Percentiles rank a stretch among this genome's conserved stretches.
These are phyloP conservation scores for Ips typographus DNA, from an alignment of 1,140 invertebrate species.

Conservation along the genomic window DNA sequence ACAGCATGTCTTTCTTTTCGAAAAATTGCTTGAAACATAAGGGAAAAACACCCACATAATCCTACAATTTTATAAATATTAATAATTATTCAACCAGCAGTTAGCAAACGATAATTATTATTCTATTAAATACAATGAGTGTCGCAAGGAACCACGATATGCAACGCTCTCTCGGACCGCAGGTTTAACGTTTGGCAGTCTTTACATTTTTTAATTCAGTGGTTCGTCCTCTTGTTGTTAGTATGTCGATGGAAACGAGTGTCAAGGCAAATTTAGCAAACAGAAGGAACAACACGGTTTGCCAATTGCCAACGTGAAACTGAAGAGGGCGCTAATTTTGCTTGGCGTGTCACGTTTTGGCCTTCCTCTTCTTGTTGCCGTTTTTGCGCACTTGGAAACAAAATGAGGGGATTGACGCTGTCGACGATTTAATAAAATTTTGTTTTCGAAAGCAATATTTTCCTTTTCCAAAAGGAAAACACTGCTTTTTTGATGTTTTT, in stretches of 20 bases:
- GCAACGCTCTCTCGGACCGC: no score
- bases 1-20: no score
- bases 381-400: slow-evolving; percentile 29
- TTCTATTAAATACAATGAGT: no score
- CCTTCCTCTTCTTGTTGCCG: slow-evolving; percentile 6
- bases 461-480: not conserved
- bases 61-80: no score
- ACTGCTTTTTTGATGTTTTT: no score
- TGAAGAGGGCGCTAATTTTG: slow-evolving; percentile 35
- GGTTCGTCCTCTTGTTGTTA: slow-evolving; percentile 1
- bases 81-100: no score
- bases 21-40: no score
- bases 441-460: slow-evolving; percentile 9
- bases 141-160: no score
- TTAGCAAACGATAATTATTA: no score
- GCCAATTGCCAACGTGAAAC: slow-evolving; percentile 28
- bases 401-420: slow-evolving; percentile 11
- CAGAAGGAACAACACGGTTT: slow-evolving; percentile 25
- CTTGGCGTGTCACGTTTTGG: slow-evolving; percentile 4
- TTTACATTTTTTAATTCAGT: no score
- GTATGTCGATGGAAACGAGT: slow-evolving; percentile 11
- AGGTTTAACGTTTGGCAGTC: no score
- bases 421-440: slow-evolving; percentile 14
- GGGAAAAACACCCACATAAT: no score
- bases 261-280: slow-evolving; percentile 30